Evolutionary conservation across 2,797 vertebrate genomes (phyloP).

Genomic region (Choloepus didactylus): DNA sequence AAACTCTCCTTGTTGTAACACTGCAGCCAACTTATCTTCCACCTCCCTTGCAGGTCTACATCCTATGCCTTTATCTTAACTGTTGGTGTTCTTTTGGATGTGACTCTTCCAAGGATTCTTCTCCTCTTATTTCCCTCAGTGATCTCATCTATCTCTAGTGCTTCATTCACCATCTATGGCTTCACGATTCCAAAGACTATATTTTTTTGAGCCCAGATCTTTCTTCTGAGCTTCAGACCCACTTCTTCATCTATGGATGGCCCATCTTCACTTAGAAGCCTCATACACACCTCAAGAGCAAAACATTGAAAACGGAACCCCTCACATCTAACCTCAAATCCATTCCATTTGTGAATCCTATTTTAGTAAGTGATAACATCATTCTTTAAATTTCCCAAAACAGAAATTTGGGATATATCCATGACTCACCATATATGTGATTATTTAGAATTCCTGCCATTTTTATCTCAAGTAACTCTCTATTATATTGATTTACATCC

Average conservation of each 20-base stretch:
- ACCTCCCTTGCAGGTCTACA: not conserved
- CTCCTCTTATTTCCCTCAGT: not conserved
- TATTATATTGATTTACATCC: not conserved
- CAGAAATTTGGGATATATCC: not conserved
- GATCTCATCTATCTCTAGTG: not conserved
- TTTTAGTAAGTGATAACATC: conserved; percentile 40
- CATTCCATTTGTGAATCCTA: not conserved
- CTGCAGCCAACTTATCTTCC: not conserved
- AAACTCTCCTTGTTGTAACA: not conserved
- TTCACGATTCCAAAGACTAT: not conserved
- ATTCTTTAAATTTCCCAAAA: not conserved
- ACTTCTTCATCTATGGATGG: not conserved
- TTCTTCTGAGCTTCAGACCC: not conserved
- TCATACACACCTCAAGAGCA: not conserved
- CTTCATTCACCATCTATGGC: not conserved
- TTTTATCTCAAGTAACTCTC: not conserved
- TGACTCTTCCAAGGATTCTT: not conserved
- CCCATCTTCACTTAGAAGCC: not conserved
- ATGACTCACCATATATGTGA: not conserved
- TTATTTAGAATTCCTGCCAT: not conserved
- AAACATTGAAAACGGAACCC: not conserved
- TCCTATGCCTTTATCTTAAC: not conserved
- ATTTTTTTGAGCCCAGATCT: not conserved
- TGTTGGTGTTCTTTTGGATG: not conserved
- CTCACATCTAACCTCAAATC: not conserved